Evolutionary conservation across 2,888 invertebrate species (phyloP).

Genomic region (Melipona beecheii): DNA sequence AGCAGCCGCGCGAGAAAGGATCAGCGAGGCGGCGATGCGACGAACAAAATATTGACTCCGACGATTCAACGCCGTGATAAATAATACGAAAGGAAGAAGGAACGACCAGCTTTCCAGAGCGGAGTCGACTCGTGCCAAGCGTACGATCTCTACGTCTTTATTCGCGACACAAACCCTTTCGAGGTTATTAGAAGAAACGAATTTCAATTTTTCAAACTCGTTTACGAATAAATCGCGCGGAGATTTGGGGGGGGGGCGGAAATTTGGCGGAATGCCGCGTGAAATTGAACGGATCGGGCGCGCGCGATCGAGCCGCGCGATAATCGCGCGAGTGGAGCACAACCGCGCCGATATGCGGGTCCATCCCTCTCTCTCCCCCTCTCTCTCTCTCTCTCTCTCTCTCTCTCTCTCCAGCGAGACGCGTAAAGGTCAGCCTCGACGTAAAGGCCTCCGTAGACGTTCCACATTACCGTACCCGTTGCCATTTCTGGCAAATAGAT

Average conservation of each 20-base stretch:
- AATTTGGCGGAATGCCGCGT: constrained; percentile 34
- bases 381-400: not conserved
- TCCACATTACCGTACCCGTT: constrained; percentile 70
- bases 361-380: constrained; percentile 64
- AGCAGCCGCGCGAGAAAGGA: constrained; percentile 59
- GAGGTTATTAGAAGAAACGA: not conserved
- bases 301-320: constrained; percentile 41
- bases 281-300: constrained; percentile 22
- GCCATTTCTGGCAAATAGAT: constrained; percentile 74
- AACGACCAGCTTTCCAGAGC: not conserved
- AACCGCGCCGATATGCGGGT: constrained; percentile 61
- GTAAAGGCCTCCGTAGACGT: constrained; percentile 70
- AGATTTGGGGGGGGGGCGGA: constrained; percentile 27
- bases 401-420: constrained; percentile 65
- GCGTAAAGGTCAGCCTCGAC: constrained; percentile 70
- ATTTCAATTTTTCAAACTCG: not conserved
- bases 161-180: not conserved
- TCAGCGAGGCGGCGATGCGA: constrained; percentile 25
- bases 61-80: not conserved
- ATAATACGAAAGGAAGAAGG: not conserved
- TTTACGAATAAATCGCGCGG: constrained; percentile 55
- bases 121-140: not conserved
- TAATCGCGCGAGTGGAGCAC: constrained; percentile 50
- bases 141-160: not conserved
- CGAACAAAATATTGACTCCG: not conserved